Base-by-base conservation (phyloP, 1,140 invertebrate genomes). In the Chionoecetes opilio region DNA sequence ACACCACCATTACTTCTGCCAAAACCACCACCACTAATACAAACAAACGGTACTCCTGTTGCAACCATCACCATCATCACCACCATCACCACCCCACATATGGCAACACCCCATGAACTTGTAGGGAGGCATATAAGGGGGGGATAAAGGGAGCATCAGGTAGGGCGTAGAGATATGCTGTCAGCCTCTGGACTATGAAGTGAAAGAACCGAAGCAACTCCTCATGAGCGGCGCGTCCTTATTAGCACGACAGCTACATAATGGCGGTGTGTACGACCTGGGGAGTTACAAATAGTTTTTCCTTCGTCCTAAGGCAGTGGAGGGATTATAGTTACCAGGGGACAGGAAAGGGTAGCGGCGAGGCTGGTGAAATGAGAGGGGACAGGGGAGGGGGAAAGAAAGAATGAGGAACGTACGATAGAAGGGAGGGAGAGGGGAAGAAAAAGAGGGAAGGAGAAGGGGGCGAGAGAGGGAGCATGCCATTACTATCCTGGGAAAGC, bases 231-330 rank as follows among this genome's bases (percentile, higher is more conserved):
- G 63, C 89, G 46, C 46, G 46, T 21, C 89, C 46, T 75, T 75
- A 91, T 91, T 91, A 91, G 89, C 89, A 9, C 14, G 89, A 91
- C 89, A 91, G 37, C 53, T 53, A 90, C 88, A 90, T 90, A 89
- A 91, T 91, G 89, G 89, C 31, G 26, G 38, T 31, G 35, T 91
- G 89, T 63, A 75, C 46, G 31, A 75, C 46, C 34, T 75, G 14
- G 35, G 35, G 89, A 35, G 46, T 63, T 91, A 91, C 89, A 75
- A 91, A 91, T 91, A 91, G 89, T 75, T 53, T 90, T 90, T 29
- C 3, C 86, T 41, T 14, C 63, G 6, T 75, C 11, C 11, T 75
- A 75, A 75, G 63, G 63, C 21, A 75, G 21, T 75, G 35, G 88
- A 17, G 38, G 17, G 53, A 41, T 90, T 88, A 41, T 29, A 41